Conservation (phyloP, 2,888 invertebrate species). For the Labia minor region DNA sequence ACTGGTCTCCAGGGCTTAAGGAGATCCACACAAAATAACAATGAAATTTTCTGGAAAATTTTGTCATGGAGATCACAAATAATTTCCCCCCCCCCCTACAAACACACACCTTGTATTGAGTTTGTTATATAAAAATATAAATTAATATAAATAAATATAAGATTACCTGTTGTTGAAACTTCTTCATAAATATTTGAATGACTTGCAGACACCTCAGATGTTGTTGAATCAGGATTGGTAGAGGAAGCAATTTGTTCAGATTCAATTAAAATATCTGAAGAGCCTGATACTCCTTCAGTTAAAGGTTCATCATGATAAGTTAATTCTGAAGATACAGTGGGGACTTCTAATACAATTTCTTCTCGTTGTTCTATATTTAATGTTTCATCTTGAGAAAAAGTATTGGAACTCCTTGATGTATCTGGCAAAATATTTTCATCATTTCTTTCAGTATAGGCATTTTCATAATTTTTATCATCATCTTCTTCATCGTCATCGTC, state of each 20-base stretch:
- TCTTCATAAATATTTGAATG: not conserved
- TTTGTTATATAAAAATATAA: too few species aligned
- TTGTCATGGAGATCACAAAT: too few species aligned
- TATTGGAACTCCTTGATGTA: not conserved
- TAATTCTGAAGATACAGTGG: not conserved
- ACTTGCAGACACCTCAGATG: not conserved
- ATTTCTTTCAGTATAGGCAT: not conserved
- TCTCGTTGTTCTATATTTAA: not conserved
- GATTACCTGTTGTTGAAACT: not conserved
- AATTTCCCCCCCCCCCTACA: too few species aligned
- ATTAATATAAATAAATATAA: not conserved
- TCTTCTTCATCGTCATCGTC: not conserved
- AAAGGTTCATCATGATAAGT: not conserved
- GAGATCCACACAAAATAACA: too few species aligned
- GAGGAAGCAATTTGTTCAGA: not conserved
- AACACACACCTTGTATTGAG: too few species aligned
- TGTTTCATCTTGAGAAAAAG: not conserved
- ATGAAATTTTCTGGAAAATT: too few species aligned
- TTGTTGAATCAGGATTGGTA: not conserved
- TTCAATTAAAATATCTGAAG: conserved; percentile 5
- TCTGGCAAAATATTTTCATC: not conserved
- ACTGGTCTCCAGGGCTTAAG: too few species aligned
- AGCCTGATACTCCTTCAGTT: not conserved
- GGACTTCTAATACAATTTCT: not conserved
- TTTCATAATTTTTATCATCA: not conserved